A percentile compares a stretch with the other conserved stretches of the same genome.
phyloP scores from a whole-genome alignment of 2,113 vertebrate genomes.

The Halcyon malimbica region DNA sequence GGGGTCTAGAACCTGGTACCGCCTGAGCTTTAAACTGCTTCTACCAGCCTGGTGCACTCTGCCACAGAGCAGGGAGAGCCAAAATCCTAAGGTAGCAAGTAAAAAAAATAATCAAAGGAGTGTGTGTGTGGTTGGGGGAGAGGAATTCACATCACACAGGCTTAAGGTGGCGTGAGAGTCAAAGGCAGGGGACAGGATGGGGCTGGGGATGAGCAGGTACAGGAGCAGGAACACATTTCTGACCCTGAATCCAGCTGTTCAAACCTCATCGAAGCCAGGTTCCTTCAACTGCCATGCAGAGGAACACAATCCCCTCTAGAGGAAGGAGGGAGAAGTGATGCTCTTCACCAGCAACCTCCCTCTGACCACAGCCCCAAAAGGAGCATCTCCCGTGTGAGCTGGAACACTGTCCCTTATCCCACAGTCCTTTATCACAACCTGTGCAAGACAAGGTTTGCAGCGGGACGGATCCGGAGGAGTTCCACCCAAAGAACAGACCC shows the following conservation, averaged over 20 bases:
- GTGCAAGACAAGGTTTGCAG: neutral
- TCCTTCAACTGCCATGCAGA: neutral
- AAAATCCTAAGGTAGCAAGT: neutral
- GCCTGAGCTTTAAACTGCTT: neutral
- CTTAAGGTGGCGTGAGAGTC: neutral
- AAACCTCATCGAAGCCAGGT: rapidly evolving
- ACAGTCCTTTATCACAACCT: neutral
- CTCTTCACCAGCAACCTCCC: neutral
- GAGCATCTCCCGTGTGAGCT: neutral
- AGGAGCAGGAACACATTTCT: neutral
- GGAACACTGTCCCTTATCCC: too few relatives aligned
- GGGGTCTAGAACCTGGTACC: neutral
- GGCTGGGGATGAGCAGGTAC: neutral
- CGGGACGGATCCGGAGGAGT: neutral
- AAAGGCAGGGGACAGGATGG: neutral
- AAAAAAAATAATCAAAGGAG: neutral
- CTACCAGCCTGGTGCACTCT: neutral
- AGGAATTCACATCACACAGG: rapidly evolving
- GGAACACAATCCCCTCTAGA: conserved; percentile 27
- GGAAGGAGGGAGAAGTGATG: neutral
- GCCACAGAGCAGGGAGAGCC: neutral
- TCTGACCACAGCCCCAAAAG: neutral
- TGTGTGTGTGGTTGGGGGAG: rapidly evolving
- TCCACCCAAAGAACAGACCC: neutral
- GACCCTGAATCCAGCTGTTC: neutral